Percentiles rank a stretch among this genome's conserved stretches.
These are phyloP conservation scores for Macaria notata DNA, from an alignment of 2,888 invertebrate genomes.

Conservation along the genomic window DNA sequence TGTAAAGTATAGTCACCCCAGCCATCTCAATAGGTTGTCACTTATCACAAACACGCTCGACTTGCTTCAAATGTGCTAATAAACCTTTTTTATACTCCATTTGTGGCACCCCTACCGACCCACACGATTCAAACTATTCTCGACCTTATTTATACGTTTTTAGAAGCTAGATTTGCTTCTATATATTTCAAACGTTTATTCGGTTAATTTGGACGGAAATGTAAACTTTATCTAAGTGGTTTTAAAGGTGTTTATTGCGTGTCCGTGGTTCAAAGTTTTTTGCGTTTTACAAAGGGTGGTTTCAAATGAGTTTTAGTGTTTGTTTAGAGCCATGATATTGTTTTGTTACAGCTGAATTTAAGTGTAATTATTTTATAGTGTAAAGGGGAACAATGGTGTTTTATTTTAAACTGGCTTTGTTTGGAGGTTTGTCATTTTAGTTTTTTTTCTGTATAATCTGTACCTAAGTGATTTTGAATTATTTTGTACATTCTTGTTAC, in stretches of 20 bases:
- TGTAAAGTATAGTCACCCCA: constrained; percentile 39
- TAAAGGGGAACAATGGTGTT: constrained; percentile 5
- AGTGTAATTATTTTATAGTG: constrained; percentile 20
- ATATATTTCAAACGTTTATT: constrained; percentile 1
- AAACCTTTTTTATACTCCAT: constrained; percentile 66
- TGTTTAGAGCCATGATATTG: constrained; percentile 47
- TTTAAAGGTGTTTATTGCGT: not conserved
- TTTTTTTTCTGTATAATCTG: no score
- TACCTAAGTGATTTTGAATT: no score
- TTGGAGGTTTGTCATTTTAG: no score
- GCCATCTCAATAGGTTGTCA: constrained; percentile 66
- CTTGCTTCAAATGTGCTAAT: constrained; percentile 69
- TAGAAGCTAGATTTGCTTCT: constrained; percentile 10
- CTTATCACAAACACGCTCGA: constrained; percentile 68
- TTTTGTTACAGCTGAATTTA: constrained; percentile 34
- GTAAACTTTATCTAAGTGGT: not conserved
- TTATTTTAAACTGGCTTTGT: no score
- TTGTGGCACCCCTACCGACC: constrained; percentile 40
- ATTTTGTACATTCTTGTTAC: no score
- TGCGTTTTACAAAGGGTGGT: constrained; percentile 34
- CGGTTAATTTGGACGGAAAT: not conserved
- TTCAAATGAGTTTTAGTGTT: constrained; percentile 49
- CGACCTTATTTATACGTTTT: constrained; percentile 15
- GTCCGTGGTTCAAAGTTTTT: constrained; percentile 11
- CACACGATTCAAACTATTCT: constrained; percentile 24